phyloP scores from a whole-genome alignment of 1,140 invertebrate genomes.

The Orchestia grillus region DNA sequence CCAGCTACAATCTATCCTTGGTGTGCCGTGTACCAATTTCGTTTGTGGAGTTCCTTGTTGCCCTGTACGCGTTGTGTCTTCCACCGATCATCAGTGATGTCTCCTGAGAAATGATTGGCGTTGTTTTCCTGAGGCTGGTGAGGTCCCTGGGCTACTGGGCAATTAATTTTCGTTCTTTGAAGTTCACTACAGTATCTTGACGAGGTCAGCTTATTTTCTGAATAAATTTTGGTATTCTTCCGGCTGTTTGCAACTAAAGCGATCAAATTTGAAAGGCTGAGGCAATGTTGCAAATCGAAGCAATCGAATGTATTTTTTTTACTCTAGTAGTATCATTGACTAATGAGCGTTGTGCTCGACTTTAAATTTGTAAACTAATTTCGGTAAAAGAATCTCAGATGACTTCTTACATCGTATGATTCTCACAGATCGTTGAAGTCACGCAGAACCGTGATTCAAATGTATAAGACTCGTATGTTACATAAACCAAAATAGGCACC shows the following conservation, averaged over 20 bases:
- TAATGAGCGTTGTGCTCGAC: neutral
- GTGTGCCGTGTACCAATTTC: neutral
- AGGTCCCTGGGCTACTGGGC: neutral
- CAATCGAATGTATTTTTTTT: neutral
- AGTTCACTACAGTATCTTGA: neutral
- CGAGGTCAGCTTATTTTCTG: neutral
- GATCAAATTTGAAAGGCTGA: neutral
- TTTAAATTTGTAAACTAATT: neutral
- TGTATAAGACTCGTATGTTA: no score
- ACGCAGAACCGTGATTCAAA: no score
- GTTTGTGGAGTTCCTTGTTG: neutral
- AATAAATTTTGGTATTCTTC: neutral
- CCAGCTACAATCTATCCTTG: neutral
- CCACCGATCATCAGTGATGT: neutral
- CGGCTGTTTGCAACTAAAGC: neutral
- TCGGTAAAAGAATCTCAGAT: neutral
- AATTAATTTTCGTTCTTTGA: neutral
- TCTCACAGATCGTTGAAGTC: no score
- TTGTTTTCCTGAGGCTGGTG: neutral
- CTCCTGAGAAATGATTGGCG: neutral
- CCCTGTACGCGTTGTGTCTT: neutral
- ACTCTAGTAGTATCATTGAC: neutral
- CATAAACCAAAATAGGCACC: no score
- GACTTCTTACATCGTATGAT: neutral
- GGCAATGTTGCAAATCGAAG: neutral